Evolutionary conservation across 1,140 invertebrate genomes (phyloP).

Genomic region (Zaprionus tsacasi): DNA sequence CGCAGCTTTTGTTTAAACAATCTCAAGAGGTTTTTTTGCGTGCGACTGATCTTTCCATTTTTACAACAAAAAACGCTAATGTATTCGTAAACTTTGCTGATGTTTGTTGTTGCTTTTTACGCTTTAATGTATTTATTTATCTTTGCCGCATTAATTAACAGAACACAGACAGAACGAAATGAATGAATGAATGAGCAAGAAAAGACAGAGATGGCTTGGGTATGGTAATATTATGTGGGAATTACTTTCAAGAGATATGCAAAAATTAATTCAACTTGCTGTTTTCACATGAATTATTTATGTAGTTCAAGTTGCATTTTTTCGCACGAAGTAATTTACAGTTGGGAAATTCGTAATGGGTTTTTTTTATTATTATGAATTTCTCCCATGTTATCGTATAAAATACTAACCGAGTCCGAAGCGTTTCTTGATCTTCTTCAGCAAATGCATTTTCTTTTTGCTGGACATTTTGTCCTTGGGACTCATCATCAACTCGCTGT

Average conservation of each 20-base stretch:
- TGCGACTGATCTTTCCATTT: constrained; percentile 46
- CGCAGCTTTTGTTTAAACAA: constrained; percentile 63
- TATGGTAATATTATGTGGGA: constrained; percentile 79
- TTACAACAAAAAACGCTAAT: constrained; percentile 59
- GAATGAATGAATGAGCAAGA: constrained; percentile 34
- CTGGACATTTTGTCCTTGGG: constrained; percentile 79
- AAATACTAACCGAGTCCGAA: constrained; percentile 85
- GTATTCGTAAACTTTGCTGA: constrained; percentile 60
- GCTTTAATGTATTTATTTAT: constrained; percentile 65
- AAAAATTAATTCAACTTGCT: constrained; percentile 49
- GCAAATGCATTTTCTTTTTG: constrained; percentile 85
- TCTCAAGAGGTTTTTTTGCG: constrained; percentile 57
- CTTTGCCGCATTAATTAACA: constrained; percentile 74
- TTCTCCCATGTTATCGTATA: not conserved
- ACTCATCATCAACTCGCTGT: constrained; percentile 69
- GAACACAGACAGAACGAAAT: constrained; percentile 25
- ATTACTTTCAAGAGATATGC: constrained; percentile 45
- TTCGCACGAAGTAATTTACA: constrained; percentile 69
- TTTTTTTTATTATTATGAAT: not conserved
- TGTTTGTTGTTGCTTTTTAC: constrained; percentile 33
- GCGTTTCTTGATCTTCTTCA: constrained; percentile 85
- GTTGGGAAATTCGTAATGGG: constrained; percentile 19
- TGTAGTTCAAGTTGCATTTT: constrained; percentile 49
- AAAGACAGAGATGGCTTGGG: constrained; percentile 27
- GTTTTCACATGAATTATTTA: constrained; percentile 61